phyloP scores from a whole-genome alignment of 2,797 vertebrate genomes.

The Typhlichthys subterraneus region DNA sequence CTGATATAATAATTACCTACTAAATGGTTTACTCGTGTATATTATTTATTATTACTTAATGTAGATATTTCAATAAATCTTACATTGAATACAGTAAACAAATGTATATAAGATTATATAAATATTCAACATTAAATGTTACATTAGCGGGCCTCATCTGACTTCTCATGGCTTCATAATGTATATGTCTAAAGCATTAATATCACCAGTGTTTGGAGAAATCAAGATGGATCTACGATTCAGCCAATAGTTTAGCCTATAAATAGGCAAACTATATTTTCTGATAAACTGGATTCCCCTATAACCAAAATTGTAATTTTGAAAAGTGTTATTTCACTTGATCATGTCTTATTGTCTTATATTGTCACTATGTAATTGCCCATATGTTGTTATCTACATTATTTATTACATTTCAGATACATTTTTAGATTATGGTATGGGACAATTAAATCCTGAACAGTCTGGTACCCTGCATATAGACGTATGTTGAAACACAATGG shows the following conservation, averaged over 20 bases:
- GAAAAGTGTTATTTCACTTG: too few relatives aligned
- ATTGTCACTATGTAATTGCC: too few relatives aligned
- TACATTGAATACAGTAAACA: slow-evolving; percentile 17
- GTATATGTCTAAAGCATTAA: not conserved
- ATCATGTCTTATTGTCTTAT: too few relatives aligned
- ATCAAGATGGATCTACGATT: slow-evolving; percentile 27
- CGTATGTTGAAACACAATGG: too few relatives aligned
- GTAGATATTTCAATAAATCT: slow-evolving; percentile 35
- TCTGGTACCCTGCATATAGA: too few relatives aligned
- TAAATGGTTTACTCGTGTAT: slow-evolving; percentile 34
- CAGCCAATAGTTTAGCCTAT: not conserved
- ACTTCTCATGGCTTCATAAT: not conserved
- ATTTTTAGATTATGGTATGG: too few relatives aligned
- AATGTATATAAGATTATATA: not conserved
- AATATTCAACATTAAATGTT: too few relatives aligned
- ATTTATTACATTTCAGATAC: too few relatives aligned
- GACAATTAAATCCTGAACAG: too few relatives aligned
- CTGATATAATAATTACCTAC: slow-evolving; percentile 28
- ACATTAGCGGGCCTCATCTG: not conserved
- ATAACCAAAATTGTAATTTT: not conserved
- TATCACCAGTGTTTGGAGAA: slow-evolving; percentile 16
- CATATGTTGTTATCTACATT: too few relatives aligned
- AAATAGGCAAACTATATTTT: too few relatives aligned
- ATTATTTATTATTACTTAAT: slow-evolving; percentile 42
- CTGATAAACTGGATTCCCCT: not conserved